Evolutionary conservation across 1,140 invertebrate species (phyloP), one percentile per base, ranked within the genome.

Genomic region (Homalodisca vitripennis): DNA sequence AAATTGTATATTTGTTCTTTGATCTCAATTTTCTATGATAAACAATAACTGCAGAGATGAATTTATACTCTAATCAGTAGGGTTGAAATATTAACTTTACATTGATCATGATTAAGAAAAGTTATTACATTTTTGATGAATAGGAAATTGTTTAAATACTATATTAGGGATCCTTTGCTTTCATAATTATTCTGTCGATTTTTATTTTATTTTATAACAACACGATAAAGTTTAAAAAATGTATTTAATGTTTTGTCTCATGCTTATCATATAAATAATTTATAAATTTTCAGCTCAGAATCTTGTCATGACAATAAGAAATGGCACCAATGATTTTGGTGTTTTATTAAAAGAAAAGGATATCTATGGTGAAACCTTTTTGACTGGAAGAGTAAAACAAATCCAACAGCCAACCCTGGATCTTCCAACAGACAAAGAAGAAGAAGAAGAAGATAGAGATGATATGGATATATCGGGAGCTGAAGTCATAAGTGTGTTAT

Each of bases 231-330:
- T n/a, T n/a, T n/a, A n/a, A n/a, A n/a, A n/a, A n/a, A n/a, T n/a
- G n/a, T n/a, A n/a, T n/a, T n/a, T n/a, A n/a, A n/a, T 41, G 34
- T 17, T 41, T 41, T 41, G 6, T 17, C 17, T 41, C 6, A 41
- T 41, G 34, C 6, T 41, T 10, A 41, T 41, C 6, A 10, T 17
- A 41, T 41, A 41, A 41, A 41, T 41, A 17, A 41, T 17, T 17
- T 53, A 41, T 41, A 12, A 17, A 14, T 14, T 53, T 53, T 12
- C 48, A 53, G 48, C 12, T 6, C 48, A 53, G 22, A 53, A 22
- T 12, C 48, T 53, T 26, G 14, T 60, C 22, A 60, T 60, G 55
- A 60, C 55, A 2, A 30, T 60, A 26, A 60, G 55, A 26, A 60
- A 29, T 6, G 55, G 55, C n/a, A 60, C 55, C 26, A 27, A 27